phyloP scores from a whole-genome alignment of 2,888 invertebrate genomes.

The Glaucopsyche alexis region DNA sequence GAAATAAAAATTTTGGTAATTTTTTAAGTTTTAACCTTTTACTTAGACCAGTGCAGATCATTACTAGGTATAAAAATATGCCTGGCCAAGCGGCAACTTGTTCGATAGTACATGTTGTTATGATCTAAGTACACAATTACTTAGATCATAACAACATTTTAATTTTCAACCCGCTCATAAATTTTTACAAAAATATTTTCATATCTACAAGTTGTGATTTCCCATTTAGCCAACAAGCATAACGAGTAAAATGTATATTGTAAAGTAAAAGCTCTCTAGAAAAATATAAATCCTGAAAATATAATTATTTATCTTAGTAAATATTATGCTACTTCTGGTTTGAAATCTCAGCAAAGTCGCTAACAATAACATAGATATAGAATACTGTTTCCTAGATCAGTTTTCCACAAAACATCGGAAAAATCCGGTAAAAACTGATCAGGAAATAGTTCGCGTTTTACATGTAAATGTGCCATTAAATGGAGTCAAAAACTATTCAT shows the following conservation, averaged over 20 bases:
- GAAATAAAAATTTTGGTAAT: no score
- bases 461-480: conserved; percentile 18
- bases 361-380: no score
- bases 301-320: not conserved
- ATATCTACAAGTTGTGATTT: not conserved
- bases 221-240: not conserved
- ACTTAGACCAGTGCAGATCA: no score
- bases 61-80: no score
- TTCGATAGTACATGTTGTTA: no score
- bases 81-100: no score
- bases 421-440: not conserved
- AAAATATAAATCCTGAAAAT: not conserved
- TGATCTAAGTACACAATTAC: no score
- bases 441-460: not conserved
- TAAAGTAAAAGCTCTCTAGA: not conserved
- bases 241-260: not conserved
- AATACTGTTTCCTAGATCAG: not conserved
- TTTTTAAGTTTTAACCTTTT: no score
- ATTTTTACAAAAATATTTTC: not conserved
- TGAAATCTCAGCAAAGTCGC: not conserved
- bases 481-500: conserved; percentile 22
- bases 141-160: no score
- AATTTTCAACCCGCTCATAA: not conserved
- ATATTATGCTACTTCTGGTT: not conserved
- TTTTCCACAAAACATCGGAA: not conserved